phyloP scores from a whole-genome alignment of 2,113 vertebrate genomes.

The Calyptommatus sinebrachiatus region DNA sequence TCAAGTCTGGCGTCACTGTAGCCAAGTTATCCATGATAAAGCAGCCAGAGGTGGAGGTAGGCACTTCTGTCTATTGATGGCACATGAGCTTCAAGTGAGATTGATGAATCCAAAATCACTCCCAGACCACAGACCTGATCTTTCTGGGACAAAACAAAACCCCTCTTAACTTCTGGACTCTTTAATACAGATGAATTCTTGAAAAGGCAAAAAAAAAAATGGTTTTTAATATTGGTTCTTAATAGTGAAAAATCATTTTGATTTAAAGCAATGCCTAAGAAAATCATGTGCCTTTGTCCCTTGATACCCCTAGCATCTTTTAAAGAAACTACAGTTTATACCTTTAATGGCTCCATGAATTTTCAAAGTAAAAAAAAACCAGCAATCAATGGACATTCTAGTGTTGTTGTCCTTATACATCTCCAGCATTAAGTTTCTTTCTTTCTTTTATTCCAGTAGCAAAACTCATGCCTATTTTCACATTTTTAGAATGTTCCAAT shows the following conservation, averaged over 20 bases:
- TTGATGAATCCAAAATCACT: no score
- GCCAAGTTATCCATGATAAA: no score
- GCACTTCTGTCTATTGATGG: no score
- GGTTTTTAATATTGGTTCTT: background rate
- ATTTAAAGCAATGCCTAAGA: background rate
- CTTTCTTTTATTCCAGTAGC: slow-evolving; percentile 13
- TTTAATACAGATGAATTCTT: no score
- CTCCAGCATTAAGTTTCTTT: background rate
- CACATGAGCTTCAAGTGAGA: no score
- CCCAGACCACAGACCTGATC: no score
- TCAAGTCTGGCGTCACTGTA: no score
- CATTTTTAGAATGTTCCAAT: slow-evolving; percentile 11
- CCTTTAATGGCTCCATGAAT: background rate
- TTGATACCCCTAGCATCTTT: background rate
- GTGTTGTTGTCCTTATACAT: background rate
- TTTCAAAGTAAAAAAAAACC: background rate
- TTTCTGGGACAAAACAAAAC: no score
- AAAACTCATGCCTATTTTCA: slow-evolving; percentile 6
- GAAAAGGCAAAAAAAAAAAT: slow-evolving; percentile 1
- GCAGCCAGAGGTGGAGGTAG: no score
- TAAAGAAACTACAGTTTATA: background rate
- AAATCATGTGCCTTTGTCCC: background rate
- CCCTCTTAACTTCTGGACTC: no score
- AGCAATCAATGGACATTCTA: background rate
- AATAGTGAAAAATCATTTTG: background rate